Conservation (phyloP, 2,888 invertebrate genomes). For the Flexamia atlantica region DNA sequence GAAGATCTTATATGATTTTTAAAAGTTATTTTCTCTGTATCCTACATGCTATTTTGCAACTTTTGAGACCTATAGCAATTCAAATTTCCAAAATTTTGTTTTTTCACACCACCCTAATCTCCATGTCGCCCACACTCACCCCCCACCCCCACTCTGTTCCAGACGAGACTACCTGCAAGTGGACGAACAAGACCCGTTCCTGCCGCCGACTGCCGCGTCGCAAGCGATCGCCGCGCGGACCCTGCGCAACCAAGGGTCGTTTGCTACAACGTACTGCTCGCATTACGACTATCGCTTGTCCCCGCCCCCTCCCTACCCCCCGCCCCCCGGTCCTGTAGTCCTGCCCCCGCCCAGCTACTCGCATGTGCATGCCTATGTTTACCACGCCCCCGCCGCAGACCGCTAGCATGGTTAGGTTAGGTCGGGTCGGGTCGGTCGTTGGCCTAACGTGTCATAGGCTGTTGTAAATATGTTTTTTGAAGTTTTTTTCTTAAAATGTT, state of each 20-base stretch:
- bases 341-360: slow-evolving; percentile 59
- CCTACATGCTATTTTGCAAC: too few species aligned
- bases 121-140: neutral
- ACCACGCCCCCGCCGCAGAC: too few species aligned
- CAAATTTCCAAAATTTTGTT: too few species aligned
- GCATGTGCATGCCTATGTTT: too few species aligned
- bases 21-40: too few species aligned
- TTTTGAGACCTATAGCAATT: too few species aligned
- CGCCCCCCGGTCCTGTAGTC: slow-evolving; percentile 63
- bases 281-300: slow-evolving; percentile 68
- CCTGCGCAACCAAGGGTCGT: slow-evolving; percentile 85
- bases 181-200: slow-evolving; percentile 91
- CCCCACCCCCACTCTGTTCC: slow-evolving; percentile 70
- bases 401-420: neutral
- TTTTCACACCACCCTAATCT: neutral
- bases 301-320: slow-evolving; percentile 73
- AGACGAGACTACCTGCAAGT: slow-evolving; percentile 89
- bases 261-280: slow-evolving; percentile 77
- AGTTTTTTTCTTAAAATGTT: too few species aligned
- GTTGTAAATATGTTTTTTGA: too few species aligned
- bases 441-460: too few species aligned
- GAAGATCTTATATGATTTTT: too few species aligned
- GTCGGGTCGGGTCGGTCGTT: neutral
- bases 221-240: slow-evolving; percentile 81
- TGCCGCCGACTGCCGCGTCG: slow-evolving; percentile 80